Percentiles rank a stretch among this genome's conserved stretches.
These are phyloP conservation scores for Muscicapa adusta DNA, from an alignment of 2,113 vertebrate genomes.

Conservation along the genomic window DNA sequence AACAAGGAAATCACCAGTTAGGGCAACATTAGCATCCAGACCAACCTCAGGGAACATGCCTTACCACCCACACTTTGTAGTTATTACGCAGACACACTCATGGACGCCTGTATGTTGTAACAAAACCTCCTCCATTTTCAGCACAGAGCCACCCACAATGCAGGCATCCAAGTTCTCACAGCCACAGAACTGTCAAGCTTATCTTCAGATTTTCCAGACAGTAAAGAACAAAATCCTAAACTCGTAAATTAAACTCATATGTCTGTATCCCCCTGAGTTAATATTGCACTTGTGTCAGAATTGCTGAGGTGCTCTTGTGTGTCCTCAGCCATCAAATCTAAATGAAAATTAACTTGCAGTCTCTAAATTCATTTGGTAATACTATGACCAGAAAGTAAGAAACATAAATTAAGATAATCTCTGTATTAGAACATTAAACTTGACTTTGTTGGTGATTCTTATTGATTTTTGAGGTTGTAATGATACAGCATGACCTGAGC, in stretches of 20 bases:
- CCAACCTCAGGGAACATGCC: not conserved
- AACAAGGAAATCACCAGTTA: slow-evolving; percentile 6
- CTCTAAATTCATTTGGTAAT: not conserved
- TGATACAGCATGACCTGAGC: not conserved
- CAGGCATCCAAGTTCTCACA: not conserved
- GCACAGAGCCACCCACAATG: not conserved
- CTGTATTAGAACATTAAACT: not conserved
- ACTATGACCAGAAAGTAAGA: not conserved
- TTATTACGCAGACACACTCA: not conserved
- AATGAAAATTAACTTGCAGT: not conserved
- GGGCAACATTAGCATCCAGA: not conserved
- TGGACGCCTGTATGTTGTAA: not conserved
- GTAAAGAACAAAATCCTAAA: not conserved
- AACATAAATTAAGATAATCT: not conserved
- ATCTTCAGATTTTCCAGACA: not conserved
- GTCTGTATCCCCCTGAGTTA: not conserved
- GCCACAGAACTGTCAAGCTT: not conserved
- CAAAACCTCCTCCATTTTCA: slow-evolving; percentile 18
- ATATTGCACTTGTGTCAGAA: fast-evolving
- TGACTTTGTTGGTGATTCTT: not conserved
- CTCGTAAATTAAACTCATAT: not conserved
- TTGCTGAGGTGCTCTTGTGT: not conserved
- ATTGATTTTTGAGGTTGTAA: not conserved
- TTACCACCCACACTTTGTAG: slow-evolving; percentile 9
- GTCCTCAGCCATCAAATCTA: not conserved